Evolutionary conservation across 2,797 vertebrate species (phyloP).

Genomic region (Macropus fuliginosus): DNA sequence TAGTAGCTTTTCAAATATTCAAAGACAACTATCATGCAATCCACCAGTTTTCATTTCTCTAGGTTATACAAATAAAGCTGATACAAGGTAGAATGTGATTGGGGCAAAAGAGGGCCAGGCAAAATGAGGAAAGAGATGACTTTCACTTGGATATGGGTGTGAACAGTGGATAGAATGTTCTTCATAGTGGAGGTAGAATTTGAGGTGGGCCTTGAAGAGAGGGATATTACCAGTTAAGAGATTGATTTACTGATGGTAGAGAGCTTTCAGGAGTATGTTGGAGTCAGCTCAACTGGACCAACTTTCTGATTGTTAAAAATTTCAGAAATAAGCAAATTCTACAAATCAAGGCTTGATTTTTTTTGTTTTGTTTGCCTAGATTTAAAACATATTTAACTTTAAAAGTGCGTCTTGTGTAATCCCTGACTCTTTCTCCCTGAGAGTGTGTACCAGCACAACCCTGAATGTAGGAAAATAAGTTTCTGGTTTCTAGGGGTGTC

Average conservation of each 20-base stretch:
- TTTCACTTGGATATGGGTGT: background rate
- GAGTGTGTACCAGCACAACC: background rate
- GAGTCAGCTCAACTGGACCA: background rate
- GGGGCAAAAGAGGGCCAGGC: background rate
- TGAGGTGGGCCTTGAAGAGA: background rate
- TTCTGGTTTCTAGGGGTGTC: background rate
- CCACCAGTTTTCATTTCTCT: background rate
- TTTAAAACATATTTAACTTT: background rate
- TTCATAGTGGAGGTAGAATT: background rate
- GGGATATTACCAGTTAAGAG: background rate
- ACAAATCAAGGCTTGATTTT: background rate
- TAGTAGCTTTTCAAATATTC: background rate
- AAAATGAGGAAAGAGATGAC: background rate
- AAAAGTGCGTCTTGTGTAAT: background rate
- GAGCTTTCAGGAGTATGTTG: background rate
- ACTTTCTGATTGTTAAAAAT: background rate
- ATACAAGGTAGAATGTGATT: background rate
- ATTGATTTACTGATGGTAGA: background rate
- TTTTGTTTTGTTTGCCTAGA: background rate
- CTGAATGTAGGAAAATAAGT: background rate
- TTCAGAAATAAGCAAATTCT: background rate
- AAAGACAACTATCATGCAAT: background rate
- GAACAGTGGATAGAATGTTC: background rate
- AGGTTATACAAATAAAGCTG: background rate
- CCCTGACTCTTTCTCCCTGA: background rate